phyloP scores from a whole-genome alignment of 1,140 invertebrate genomes.

The Ooceraea biroi region DNA sequence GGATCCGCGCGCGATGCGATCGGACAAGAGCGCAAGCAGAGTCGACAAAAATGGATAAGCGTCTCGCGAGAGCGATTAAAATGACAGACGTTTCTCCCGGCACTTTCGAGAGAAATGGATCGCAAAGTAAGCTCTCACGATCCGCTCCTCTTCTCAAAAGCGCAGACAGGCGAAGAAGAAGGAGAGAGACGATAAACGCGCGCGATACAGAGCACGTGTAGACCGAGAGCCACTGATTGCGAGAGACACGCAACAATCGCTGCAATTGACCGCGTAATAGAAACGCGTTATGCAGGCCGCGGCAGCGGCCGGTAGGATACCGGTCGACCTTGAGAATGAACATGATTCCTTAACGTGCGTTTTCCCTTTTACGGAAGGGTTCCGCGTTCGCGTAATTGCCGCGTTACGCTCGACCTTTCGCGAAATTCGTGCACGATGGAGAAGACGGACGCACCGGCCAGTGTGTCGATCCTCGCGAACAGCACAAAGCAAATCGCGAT shows the following conservation, averaged over 20 bases:
- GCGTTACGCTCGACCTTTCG: conserved; percentile 36
- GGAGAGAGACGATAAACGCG: conserved; percentile 40
- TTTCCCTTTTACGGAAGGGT: conserved; percentile 79
- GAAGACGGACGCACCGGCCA: neutral
- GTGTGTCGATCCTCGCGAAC: neutral
- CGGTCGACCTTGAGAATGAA: conserved; percentile 81
- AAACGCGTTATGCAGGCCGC: conserved; percentile 80
- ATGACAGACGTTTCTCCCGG: neutral
- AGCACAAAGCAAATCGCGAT: neutral
- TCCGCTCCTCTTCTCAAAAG: neutral
- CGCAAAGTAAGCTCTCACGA: neutral
- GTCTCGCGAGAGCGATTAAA: neutral
- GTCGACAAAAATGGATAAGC: neutral
- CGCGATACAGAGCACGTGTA: conserved; percentile 55
- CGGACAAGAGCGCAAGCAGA: neutral
- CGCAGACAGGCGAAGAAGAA: neutral
- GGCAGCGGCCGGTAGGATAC: conserved; percentile 76
- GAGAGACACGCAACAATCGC: conserved; percentile 79
- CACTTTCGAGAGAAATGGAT: neutral
- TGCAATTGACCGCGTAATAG: conserved; percentile 82
- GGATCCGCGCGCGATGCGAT: neutral
- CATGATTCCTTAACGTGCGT: conserved; percentile 77
- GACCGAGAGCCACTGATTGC: conserved; percentile 71
- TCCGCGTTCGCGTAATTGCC: conserved; percentile 77
- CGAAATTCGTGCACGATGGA: conserved; percentile 58